phyloP scores from a whole-genome alignment of 2,888 invertebrate species.

The Macaria liturata region DNA sequence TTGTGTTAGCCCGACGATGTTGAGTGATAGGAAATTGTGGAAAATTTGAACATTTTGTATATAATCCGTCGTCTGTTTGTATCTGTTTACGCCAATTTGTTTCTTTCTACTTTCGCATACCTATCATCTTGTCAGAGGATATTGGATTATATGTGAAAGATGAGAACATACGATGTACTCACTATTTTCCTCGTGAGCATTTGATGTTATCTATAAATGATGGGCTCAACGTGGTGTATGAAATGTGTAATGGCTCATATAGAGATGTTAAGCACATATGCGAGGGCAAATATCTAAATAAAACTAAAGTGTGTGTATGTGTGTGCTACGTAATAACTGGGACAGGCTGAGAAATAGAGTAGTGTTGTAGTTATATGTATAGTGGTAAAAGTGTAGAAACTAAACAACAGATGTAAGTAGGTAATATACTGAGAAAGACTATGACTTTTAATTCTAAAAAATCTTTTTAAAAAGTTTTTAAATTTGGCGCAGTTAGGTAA shows the following conservation, averaged over 20 bases:
- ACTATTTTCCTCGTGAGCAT: conserved; percentile 8
- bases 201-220: conserved; percentile 20
- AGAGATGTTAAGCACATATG: too few species aligned
- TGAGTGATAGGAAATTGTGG: conserved; percentile 6
- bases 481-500: too few species aligned
- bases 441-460: too few species aligned
- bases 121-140: conserved; percentile 16
- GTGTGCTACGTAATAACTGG: too few species aligned
- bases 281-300: too few species aligned
- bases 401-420: too few species aligned
- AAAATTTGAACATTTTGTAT: conserved; percentile 6
- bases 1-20: conserved; percentile 10
- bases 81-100: conserved; percentile 16
- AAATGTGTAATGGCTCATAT: conserved; percentile 4
- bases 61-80: conserved; percentile 1
- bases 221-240: conserved; percentile 15
- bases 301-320: too few species aligned
- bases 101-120: conserved; percentile 8
- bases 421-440: too few species aligned
- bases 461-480: too few species aligned
- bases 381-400: too few species aligned
- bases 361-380: too few species aligned
- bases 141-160: conserved; percentile 21
- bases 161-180: conserved; percentile 18
- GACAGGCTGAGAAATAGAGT: too few species aligned